phyloP scores from a whole-genome alignment of 2,888 invertebrate species.

The Nomada flava region DNA sequence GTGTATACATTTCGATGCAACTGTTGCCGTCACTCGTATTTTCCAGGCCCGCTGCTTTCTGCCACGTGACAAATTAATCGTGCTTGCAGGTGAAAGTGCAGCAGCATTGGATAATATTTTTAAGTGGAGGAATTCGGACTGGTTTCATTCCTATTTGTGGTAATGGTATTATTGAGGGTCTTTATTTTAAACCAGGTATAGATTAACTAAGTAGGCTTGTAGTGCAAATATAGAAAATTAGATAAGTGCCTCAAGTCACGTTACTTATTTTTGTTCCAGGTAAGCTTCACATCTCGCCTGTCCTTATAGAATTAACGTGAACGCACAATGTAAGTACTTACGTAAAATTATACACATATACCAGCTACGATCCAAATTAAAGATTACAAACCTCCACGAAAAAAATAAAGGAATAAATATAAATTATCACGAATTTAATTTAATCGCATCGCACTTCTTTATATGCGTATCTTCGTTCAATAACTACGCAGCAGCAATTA shows the following conservation, averaged over 20 bases:
- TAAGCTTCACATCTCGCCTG: conserved; percentile 3
- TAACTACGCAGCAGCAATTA: neutral
- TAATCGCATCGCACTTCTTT: too few species aligned
- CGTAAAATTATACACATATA: neutral
- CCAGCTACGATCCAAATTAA: too few species aligned
- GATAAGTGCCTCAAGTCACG: neutral
- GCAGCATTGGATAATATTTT: conserved; percentile 43
- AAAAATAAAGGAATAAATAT: too few species aligned
- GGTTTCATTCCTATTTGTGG: neutral
- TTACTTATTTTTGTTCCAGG: conserved; percentile 47
- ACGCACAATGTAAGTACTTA: neutral
- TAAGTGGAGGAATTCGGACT: neutral
- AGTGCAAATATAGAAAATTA: too few species aligned
- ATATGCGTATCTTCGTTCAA: neutral
- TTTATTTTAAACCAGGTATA: neutral
- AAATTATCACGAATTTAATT: too few species aligned
- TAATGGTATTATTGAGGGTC: neutral
- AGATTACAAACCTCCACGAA: too few species aligned
- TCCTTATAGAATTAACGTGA: too few species aligned
- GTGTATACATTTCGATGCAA: neutral
- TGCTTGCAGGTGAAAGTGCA: conserved; percentile 50
- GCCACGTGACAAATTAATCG: conserved; percentile 75
- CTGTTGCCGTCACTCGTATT: neutral
- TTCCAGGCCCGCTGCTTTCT: conserved; percentile 33
- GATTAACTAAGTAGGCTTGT: too few species aligned